A percentile compares a stretch with the other conserved stretches of the same genome.
phyloP scores from a whole-genome alignment of 2,797 vertebrate species.

The Decapterus maruadsi region DNA sequence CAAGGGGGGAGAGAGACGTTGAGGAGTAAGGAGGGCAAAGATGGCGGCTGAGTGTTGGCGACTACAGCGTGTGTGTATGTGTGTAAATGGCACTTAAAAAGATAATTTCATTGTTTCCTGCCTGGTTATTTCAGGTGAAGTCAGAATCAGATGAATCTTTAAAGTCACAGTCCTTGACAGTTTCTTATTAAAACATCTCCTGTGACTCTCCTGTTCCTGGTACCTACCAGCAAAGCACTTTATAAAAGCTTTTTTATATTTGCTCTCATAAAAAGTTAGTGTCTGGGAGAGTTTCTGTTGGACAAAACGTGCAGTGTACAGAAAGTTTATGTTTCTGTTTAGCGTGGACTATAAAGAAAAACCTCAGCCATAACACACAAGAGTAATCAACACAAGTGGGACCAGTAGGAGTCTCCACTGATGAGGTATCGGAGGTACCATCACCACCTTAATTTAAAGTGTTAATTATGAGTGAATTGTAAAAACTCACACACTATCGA shows the following conservation, averaged over 20 bases:
- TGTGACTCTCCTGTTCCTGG: conserved; percentile 3
- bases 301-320: conserved; percentile 15
- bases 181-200: conserved; percentile 36
- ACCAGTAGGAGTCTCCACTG: too few species aligned
- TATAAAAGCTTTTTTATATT: conserved; percentile 32
- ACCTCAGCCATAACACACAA: neutral
- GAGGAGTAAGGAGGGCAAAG: conserved; percentile 74
- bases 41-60: conserved; percentile 67
- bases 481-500: too few species aligned
- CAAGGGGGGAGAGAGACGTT: conserved; percentile 66
- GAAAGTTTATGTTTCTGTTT: conserved; percentile 26
- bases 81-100: conserved; percentile 55
- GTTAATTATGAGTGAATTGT: neutral
- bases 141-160: conserved; percentile 52
- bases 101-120: conserved; percentile 66
- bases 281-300: conserved; percentile 17
- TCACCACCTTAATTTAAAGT: neutral
- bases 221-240: neutral
- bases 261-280: conserved; percentile 16
- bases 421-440: too few species aligned
- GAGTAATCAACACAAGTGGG: too few species aligned
- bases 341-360: conserved; percentile 12
- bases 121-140: conserved; percentile 59
- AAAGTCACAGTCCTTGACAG: conserved; percentile 58
- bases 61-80: conserved; percentile 46